A percentile compares a stretch with the other conserved stretches of the same genome.
phyloP scores from a whole-genome alignment of 2,888 invertebrate genomes.

The Cantharis flavilabris region DNA sequence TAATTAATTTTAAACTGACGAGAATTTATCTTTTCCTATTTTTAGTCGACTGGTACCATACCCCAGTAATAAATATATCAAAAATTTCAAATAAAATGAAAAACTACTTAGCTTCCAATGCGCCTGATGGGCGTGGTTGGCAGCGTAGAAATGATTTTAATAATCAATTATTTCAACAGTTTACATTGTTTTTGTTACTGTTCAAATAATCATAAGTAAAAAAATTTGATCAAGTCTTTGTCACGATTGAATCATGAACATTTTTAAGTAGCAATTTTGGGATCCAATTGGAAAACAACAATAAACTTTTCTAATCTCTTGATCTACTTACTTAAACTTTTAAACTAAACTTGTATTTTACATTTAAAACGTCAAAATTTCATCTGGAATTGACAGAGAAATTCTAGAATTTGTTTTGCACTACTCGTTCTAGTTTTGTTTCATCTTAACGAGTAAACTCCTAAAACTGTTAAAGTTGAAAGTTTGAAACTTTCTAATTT shows the following conservation, averaged over 20 bases:
- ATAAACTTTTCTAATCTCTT: not conserved
- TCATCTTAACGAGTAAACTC: constrained; percentile 14
- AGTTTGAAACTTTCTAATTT: constrained; percentile 16
- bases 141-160: not conserved
- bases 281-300: not conserved
- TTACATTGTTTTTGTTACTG: not conserved
- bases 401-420: constrained; percentile 10
- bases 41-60: not conserved
- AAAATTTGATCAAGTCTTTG: not conserved
- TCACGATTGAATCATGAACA: not conserved
- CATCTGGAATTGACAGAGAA: constrained; percentile 12
- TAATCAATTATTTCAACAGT: not conserved
- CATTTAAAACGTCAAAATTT: constrained; percentile 3
- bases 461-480: constrained; percentile 11
- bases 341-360: not conserved
- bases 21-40: not conserved
- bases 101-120: no score
- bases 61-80: not conserved
- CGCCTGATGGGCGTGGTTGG: not conserved
- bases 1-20: not conserved
- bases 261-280: not conserved
- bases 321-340: not conserved
- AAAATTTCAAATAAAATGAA: not conserved
- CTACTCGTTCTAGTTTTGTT: constrained; percentile 13
- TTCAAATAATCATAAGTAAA: not conserved